Conservation (phyloP, 2,113 vertebrate species). For the Oryzias woworae region DNA sequence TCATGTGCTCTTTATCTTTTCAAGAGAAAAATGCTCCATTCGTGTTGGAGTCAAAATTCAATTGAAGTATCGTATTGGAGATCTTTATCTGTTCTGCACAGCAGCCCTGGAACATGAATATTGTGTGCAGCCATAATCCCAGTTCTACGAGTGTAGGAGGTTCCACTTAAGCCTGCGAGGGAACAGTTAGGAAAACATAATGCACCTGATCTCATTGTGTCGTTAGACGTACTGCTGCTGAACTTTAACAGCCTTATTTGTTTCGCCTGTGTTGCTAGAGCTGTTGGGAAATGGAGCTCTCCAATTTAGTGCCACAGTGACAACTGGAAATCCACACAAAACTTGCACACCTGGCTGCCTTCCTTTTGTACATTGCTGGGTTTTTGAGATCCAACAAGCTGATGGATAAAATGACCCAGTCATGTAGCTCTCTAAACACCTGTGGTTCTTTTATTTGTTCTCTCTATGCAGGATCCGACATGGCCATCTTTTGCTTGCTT, state of each 20-base stretch:
- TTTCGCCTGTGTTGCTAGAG: conserved; percentile 7
- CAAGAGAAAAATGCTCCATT: conserved; percentile 60
- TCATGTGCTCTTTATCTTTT: conserved; percentile 65
- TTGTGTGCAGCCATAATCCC: conserved; percentile 51
- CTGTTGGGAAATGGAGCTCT: not conserved
- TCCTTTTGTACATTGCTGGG: too few relatives aligned
- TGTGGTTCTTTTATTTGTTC: not conserved
- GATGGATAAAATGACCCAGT: too few relatives aligned
- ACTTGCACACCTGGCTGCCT: too few relatives aligned
- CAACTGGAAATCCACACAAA: too few relatives aligned
- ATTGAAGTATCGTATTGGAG: conserved; percentile 70
- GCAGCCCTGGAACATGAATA: conserved; percentile 30
- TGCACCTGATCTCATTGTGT: conserved; percentile 5
- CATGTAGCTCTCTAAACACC: too few relatives aligned
- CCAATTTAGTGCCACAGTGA: too few relatives aligned
- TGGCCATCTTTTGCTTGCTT: conserved; percentile 98
- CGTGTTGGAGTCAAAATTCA: conserved; percentile 49
- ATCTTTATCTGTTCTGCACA: conserved; percentile 63
- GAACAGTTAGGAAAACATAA: conserved; percentile 11
- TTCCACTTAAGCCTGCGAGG: conserved; percentile 8
- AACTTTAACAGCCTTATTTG: not conserved
- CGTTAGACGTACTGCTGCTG: conserved; percentile 1
- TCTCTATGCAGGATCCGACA: conserved; percentile 85
- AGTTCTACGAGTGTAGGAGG: conserved; percentile 35
- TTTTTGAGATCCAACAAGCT: too few relatives aligned